Base-by-base conservation (phyloP, 2,797 vertebrate genomes). In the Hypotaenidia philippensis region DNA sequence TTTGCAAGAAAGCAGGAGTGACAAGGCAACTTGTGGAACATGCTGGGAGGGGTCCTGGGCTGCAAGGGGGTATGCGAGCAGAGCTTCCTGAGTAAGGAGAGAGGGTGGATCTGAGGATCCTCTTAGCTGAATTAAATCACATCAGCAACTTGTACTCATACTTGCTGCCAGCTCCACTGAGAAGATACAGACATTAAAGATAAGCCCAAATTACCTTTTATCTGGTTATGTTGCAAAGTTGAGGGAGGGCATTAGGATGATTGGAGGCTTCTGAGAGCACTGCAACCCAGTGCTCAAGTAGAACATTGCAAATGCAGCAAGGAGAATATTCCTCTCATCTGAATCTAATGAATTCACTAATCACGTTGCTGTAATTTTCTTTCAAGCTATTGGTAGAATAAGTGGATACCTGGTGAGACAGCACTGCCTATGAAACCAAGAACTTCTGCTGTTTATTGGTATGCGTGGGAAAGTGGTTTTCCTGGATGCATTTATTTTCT, bases 281-380 rank as follows among this genome's bases (percentile, higher is more conserved):
- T 40, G 23, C 4, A 3, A 63, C 18, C 27, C 68, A 66, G 74
- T 79, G 52, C 68, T 90, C 44, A 89, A 91, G 63, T 36, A 79
- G 83, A 86, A 83, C 74, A 79, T 23, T 59, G 50, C 50, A 88
- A 94, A 91, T 56, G 40, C 74, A 87, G 74, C 31, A 79, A 79
- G 66, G 41, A 61, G 77, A 92, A 64, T 79, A 90, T 56, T 83
- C 74, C 40, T 89, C 44, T 90, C 79, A 22, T 68, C 82, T 25
- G 10, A 81, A 68, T 81, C 57, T 86, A 94, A 95, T 92, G 89
- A 92, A 93, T 95, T 94, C 77, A 82, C 78, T 95, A 91, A 95
- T 94, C 80, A 85, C 1, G 0, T 81, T 93, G 76, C 66, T 93
- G 83, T 83, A 87, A 93, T 95, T 96, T 94, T 69, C 92, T 90